Evolutionary conservation across 2,888 invertebrate genomes (phyloP).

Genomic region (Sesamia inferens): DNA sequence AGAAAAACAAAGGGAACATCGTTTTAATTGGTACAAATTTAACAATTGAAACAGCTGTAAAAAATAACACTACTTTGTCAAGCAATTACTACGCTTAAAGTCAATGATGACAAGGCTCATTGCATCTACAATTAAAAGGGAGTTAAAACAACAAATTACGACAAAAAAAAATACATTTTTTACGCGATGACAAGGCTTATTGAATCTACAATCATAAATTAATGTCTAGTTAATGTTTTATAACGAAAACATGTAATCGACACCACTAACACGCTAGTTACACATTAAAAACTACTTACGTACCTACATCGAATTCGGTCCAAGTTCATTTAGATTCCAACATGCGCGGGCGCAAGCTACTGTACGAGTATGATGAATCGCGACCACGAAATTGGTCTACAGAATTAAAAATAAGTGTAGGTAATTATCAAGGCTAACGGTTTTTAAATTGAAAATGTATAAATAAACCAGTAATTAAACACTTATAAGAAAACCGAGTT

Average conservation of each 20-base stretch:
- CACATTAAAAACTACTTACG: slow-evolving; percentile 76
- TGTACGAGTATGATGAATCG: slow-evolving; percentile 42
- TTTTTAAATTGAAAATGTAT: not conserved
- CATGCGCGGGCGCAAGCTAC: slow-evolving; percentile 54
- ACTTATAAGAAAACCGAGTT: not conserved
- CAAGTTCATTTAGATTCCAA: slow-evolving; percentile 74
- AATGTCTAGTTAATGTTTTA: slow-evolving; percentile 33
- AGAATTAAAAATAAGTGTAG: slow-evolving; percentile 36
- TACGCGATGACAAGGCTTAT: slow-evolving; percentile 47
- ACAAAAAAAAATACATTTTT: slow-evolving; percentile 7
- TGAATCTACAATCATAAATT: slow-evolving; percentile 44
- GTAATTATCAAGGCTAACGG: not conserved
- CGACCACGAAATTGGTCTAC: slow-evolving; percentile 20
- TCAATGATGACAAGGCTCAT: slow-evolving; percentile 9
- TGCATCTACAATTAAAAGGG: slow-evolving; percentile 10
- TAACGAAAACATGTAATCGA: slow-evolving; percentile 57
- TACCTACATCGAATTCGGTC: slow-evolving; percentile 76
- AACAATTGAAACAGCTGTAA: not conserved
- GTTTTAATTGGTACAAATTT: not conserved
- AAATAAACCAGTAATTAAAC: not conserved
- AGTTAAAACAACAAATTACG: slow-evolving; percentile 1
- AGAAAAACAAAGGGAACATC: no score
- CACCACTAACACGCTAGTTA: slow-evolving; percentile 67
- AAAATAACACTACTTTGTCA: not conserved
- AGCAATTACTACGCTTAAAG: slow-evolving; percentile 11